Conservation (phyloP, 1,140 invertebrate genomes). For the Panulirus ornatus region DNA sequence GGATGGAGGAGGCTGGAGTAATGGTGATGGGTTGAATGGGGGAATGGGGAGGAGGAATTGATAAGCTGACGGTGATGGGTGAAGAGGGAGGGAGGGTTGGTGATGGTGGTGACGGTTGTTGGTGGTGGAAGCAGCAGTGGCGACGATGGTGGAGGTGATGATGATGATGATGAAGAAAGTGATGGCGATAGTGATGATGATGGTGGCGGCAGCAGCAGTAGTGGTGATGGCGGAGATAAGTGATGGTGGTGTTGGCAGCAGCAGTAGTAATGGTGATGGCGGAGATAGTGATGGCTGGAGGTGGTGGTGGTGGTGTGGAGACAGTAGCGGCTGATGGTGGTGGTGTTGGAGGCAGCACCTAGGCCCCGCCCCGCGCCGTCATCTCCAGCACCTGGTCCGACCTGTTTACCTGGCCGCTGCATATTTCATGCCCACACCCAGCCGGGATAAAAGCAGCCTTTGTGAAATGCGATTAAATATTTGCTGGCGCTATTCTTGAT, state of each 20-base stretch:
- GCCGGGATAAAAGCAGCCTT: constrained; percentile 63
- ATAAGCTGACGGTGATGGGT: too few relatives aligned
- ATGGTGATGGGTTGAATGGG: too few relatives aligned
- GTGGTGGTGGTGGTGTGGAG: not conserved
- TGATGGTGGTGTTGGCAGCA: not conserved
- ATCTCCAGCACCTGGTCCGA: not conserved
- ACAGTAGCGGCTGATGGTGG: not conserved
- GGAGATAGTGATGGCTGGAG: not conserved
- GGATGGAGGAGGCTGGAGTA: too few relatives aligned
- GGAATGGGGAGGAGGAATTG: too few relatives aligned
- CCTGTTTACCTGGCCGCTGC: constrained; percentile 58
- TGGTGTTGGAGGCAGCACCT: not conserved
- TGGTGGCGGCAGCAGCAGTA: not conserved
- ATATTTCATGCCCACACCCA: constrained; percentile 67
- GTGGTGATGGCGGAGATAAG: not conserved
- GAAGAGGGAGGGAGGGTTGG: too few relatives aligned
- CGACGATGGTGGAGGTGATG: too few relatives aligned
- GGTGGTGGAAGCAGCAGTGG: too few relatives aligned
- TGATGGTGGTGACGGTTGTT: too few relatives aligned
- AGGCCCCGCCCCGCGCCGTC: not conserved
- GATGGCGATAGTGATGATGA: too few relatives aligned
- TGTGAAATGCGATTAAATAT: constrained; percentile 73
- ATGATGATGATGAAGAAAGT: too few relatives aligned
- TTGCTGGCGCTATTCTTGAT: constrained; percentile 69
- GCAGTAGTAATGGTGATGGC: not conserved